A percentile compares a stretch with the other conserved stretches of the same genome.
Evolutionary conservation across 2,113 vertebrate species (phyloP).

Genomic region (Cynocephalus volans): DNA sequence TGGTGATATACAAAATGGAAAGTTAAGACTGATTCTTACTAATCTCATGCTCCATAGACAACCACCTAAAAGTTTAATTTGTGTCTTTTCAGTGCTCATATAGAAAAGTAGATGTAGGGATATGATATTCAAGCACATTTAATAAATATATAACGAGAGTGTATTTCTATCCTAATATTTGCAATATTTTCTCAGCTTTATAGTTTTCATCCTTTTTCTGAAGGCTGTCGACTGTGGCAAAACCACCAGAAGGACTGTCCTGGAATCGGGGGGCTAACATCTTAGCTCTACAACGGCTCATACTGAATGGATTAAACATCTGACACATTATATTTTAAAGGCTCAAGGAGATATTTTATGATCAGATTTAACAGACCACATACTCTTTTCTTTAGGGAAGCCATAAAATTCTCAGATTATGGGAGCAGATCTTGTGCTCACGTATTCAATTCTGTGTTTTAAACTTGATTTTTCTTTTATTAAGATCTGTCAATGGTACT

Average conservation of each 20-base stretch:
- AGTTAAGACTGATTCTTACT: not conserved
- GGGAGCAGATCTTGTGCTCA: constrained; percentile 63
- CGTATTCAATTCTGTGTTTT: constrained; percentile 73
- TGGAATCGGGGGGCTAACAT: not conserved
- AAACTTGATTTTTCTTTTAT: constrained; percentile 78
- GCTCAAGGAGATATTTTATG: constrained; percentile 79
- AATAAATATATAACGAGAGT: not conserved
- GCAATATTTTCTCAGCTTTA: not conserved
- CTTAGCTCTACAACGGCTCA: not conserved
- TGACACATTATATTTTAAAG: constrained; percentile 54
- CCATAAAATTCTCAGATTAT: constrained; percentile 78
- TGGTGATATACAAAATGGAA: not conserved
- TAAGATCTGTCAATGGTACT: constrained; percentile 45
- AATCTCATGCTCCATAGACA: not conserved
- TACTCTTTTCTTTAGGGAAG: constrained; percentile 74
- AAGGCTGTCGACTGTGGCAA: not conserved
- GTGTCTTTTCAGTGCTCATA: not conserved
- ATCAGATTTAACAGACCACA: constrained; percentile 76
- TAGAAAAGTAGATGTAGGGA: not conserved
- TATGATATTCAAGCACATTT: not conserved
- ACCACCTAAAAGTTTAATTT: constrained; percentile 1
- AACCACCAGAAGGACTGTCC: not conserved
- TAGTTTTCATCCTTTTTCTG: not conserved
- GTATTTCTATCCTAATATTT: constrained; percentile 21
- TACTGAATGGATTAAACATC: not conserved